Percentiles rank a stretch among this genome's conserved stretches.
phyloP scores from a whole-genome alignment of 2,888 invertebrate genomes.

The Agonopterix subpropinquella region DNA sequence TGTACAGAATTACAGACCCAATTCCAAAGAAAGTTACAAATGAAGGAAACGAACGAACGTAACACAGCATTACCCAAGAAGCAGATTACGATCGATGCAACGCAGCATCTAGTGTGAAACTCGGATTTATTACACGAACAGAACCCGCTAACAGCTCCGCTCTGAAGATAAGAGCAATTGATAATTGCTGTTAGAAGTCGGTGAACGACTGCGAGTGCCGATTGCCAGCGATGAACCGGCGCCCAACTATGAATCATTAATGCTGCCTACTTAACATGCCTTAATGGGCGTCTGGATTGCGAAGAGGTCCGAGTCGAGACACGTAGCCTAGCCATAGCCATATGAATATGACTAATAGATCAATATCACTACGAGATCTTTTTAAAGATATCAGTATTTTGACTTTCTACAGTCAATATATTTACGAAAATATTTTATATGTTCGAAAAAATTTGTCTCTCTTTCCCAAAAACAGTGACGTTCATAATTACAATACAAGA shows the following conservation, averaged over 20 bases:
- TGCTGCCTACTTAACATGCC: conserved; percentile 26
- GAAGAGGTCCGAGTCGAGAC: not conserved
- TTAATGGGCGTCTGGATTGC: conserved; percentile 20
- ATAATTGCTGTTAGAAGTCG: conserved; percentile 43
- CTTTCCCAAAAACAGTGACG: too few species aligned
- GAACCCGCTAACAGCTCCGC: conserved; percentile 29
- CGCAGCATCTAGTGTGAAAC: conserved; percentile 24
- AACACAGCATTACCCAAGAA: conserved; percentile 31
- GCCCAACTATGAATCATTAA: conserved; percentile 39
- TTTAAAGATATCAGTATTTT: too few species aligned
- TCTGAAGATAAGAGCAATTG: conserved; percentile 41
- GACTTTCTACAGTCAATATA: too few species aligned
- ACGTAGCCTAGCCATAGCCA: not conserved
- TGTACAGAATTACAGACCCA: not conserved
- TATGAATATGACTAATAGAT: too few species aligned
- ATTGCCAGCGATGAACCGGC: conserved; percentile 28
- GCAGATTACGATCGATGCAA: conserved; percentile 28
- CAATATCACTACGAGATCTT: too few species aligned
- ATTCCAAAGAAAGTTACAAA: conserved; percentile 16
- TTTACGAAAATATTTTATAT: too few species aligned
- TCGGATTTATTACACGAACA: conserved; percentile 11
- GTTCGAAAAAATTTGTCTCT: too few species aligned
- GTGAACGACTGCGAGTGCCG: conserved; percentile 19
- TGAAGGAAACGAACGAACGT: conserved; percentile 26
- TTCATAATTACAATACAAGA: too few species aligned